Evolutionary conservation across 2,797 vertebrate genomes (phyloP), one percentile per base, ranked within the genome.

Genomic region (Falco novaeseelandiae): DNA sequence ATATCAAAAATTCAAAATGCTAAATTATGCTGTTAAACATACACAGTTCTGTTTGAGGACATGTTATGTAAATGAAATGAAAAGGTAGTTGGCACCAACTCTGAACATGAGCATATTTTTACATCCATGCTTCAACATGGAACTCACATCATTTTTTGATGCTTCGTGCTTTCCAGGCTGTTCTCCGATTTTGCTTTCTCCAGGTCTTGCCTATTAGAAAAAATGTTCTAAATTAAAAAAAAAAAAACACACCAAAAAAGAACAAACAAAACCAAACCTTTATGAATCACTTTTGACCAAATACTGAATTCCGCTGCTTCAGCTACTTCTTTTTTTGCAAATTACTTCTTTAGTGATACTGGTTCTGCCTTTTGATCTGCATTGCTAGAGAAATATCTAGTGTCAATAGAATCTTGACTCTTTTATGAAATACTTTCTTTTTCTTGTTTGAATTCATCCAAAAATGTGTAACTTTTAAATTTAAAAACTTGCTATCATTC

Each of bases 381-480:
- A 27, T 83, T 91, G 81, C 76, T 95, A 73, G 59, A 38, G 54
- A 92, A 80, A 72, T 58, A 91, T 23, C 89, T 95, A 90, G 55
- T 83, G 69, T 86, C 91, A 80, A 12, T 52, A 96, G 86, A 97
- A 83, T 98, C 98, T 97, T 97, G 83, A 89, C 18, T 96, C 95
- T 89, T 97, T 96, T 93, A 71, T 62, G 40, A 89, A 96, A 85
- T 88, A 86, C 78, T 95, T 96, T 87, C 95, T 90, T 96, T 97
- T 97, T 97, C 97, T 97, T 97, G 80, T 96, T 89, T 77, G 87
- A 87, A 93, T 87, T 93, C 97, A 96, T 97, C 93, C 46, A 74
- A 84, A 96, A 82, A 73, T 89, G 12, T 63, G 1, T 83, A 95
- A 90, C 67, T 90, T 93, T n/a, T 59, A 90, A 85, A 93, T 93